Conservation (phyloP, 2,797 vertebrate species). For the Syndactyla subalaris region DNA sequence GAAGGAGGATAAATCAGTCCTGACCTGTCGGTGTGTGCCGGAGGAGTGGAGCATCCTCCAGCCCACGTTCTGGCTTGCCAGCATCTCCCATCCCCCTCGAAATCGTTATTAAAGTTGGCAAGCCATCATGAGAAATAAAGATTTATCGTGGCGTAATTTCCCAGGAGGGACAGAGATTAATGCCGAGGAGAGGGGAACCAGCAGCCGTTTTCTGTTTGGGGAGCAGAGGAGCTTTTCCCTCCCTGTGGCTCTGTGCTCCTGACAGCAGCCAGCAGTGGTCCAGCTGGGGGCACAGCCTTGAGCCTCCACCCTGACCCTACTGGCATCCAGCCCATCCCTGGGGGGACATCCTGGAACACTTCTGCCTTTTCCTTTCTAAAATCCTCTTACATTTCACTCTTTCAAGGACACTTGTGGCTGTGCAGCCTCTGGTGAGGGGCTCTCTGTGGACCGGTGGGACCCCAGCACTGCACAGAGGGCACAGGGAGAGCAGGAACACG, state of each 20-base stretch:
- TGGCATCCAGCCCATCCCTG: neutral
- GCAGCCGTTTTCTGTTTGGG: conserved; percentile 15
- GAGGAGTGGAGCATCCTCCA: neutral
- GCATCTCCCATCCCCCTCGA: neutral
- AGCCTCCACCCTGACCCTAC: neutral
- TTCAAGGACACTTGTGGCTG: neutral
- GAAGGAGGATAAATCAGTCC: conserved; percentile 26
- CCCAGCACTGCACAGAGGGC: fast-evolving
- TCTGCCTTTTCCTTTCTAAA: neutral
- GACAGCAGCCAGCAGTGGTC: fast-evolving
- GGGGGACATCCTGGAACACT: neutral
- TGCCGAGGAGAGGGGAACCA: conserved; percentile 6
- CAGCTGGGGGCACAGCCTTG: fast-evolving
- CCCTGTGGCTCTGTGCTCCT: neutral
- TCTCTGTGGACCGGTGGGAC: neutral
- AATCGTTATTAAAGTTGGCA: conserved; percentile 49
- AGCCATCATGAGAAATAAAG: conserved; percentile 62
- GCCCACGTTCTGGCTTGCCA: neutral
- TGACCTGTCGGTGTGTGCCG: neutral
- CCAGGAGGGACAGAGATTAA: conserved; percentile 57
- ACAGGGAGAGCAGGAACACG: neutral
- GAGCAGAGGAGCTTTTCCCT: neutral
- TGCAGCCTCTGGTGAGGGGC: neutral
- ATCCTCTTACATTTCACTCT: neutral
- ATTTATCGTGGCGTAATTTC: conserved; percentile 46